phyloP scores from a whole-genome alignment of 2,113 vertebrate genomes.

The Carassius auratus region DNA sequence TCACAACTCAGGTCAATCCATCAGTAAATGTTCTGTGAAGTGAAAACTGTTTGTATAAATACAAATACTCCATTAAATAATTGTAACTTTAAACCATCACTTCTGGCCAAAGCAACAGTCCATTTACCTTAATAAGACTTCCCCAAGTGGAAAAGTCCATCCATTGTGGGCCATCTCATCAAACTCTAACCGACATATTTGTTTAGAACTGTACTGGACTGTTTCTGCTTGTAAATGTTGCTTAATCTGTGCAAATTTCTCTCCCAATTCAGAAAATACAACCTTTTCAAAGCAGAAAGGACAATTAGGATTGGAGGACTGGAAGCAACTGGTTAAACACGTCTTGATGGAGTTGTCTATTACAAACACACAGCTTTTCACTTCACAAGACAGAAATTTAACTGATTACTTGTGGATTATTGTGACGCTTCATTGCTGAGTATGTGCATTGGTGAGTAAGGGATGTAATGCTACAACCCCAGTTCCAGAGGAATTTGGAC shows the following conservation, averaged over 20 bases:
- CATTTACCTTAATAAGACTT: too few relatives aligned
- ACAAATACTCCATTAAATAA: too few relatives aligned
- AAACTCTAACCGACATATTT: not conserved
- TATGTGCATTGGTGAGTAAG: too few relatives aligned
- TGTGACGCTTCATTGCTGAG: not conserved
- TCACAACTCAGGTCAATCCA: not conserved
- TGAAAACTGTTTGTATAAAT: not conserved
- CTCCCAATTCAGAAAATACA: not conserved
- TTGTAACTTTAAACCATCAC: too few relatives aligned
- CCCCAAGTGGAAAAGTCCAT: too few relatives aligned
- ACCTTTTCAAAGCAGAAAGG: too few relatives aligned
- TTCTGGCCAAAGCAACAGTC: too few relatives aligned
- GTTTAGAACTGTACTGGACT: not conserved
- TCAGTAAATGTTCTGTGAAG: not conserved
- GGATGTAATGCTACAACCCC: too few relatives aligned
- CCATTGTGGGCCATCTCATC: too few relatives aligned
- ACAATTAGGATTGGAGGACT: not conserved
- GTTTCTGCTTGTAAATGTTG: not conserved
- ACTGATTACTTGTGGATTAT: too few relatives aligned
- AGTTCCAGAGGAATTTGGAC: too few relatives aligned
- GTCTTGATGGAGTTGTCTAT: too few relatives aligned
- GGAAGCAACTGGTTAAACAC: not conserved
- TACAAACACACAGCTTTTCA: not conserved
- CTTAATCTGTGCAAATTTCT: not conserved
- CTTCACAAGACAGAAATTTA: not conserved